A percentile compares a stretch with the other conserved stretches of the same genome.
Evolutionary conservation across 2,888 invertebrate genomes (phyloP).

Genomic region (Erebia aethiops): DNA sequence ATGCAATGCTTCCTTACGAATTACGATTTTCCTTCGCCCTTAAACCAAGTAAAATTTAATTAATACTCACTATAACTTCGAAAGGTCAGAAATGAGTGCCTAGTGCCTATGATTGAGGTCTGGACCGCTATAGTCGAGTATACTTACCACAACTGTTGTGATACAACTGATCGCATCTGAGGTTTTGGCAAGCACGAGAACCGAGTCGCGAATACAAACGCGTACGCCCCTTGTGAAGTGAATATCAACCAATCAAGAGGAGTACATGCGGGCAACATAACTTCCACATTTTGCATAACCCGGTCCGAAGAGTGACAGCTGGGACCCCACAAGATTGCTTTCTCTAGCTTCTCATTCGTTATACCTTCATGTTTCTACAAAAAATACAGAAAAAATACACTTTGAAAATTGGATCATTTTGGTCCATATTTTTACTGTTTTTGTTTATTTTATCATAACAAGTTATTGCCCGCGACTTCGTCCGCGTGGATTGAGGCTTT

Average conservation of each 20-base stretch:
- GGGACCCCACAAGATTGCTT: slow-evolving; percentile 52
- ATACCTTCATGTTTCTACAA: slow-evolving; percentile 35
- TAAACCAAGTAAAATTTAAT: too few species aligned
- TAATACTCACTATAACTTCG: too few species aligned
- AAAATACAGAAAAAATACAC: neutral
- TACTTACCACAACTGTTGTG: slow-evolving; percentile 50
- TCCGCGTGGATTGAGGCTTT: too few species aligned
- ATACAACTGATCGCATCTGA: slow-evolving; percentile 48
- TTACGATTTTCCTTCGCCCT: too few species aligned
- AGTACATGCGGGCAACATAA: slow-evolving; percentile 46
- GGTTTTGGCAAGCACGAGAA: slow-evolving; percentile 51
- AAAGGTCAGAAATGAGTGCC: too few species aligned
- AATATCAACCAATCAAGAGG: slow-evolving; percentile 53
- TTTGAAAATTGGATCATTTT: too few species aligned
- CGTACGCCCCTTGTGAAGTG: slow-evolving; percentile 49
- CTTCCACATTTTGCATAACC: slow-evolving; percentile 43
- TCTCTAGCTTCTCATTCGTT: slow-evolving; percentile 41
- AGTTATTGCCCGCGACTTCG: too few species aligned
- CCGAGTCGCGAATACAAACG: slow-evolving; percentile 43
- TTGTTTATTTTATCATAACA: too few species aligned
- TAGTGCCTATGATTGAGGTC: too few species aligned
- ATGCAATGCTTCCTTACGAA: too few species aligned
- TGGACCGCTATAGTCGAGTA: too few species aligned
- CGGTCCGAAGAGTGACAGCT: slow-evolving; percentile 52
- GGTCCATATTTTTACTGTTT: too few species aligned